A percentile compares a stretch with the other conserved stretches of the same genome.
Conservation (phyloP, 2,113 vertebrate species). For the Ptilonorhynchus violaceus region DNA sequence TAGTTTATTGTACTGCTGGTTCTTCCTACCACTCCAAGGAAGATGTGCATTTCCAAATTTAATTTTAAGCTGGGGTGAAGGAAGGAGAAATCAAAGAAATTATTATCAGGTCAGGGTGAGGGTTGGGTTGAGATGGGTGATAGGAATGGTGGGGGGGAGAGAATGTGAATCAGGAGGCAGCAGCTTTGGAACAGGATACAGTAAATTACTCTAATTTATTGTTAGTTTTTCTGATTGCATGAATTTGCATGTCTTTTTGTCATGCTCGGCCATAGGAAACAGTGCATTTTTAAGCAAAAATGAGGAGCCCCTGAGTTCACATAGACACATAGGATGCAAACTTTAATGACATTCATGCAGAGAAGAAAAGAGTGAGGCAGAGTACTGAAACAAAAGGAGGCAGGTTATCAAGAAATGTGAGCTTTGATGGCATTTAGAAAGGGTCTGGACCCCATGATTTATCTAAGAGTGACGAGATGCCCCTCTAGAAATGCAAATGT, state of each 20-base stretch:
- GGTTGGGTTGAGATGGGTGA: neutral
- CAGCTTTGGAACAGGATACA: neutral
- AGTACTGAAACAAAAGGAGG: slow-evolving; percentile 15
- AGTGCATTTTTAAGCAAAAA: neutral
- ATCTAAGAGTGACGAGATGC: slow-evolving; percentile 7
- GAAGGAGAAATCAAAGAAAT: neutral
- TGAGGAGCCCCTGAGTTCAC: neutral
- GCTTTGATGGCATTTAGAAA: neutral
- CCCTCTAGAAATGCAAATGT: slow-evolving; percentile 52
- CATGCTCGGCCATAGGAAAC: neutral
- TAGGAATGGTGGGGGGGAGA: neutral
- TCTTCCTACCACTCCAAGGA: neutral
- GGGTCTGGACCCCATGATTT: slow-evolving; percentile 8
- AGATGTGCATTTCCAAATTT: neutral
- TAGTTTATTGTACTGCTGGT: neutral
- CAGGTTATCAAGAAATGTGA: neutral
- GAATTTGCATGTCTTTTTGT: neutral
- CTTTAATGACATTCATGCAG: neutral
- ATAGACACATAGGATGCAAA: neutral
- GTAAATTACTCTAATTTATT: neutral
- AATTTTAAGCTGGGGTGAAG: neutral
- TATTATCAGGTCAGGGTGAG: neutral
- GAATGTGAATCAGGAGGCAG: neutral
- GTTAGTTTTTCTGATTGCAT: neutral
- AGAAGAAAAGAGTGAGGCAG: neutral